Base-by-base conservation (phyloP, 2,888 invertebrate genomes). In the Andrena dorsata region DNA sequence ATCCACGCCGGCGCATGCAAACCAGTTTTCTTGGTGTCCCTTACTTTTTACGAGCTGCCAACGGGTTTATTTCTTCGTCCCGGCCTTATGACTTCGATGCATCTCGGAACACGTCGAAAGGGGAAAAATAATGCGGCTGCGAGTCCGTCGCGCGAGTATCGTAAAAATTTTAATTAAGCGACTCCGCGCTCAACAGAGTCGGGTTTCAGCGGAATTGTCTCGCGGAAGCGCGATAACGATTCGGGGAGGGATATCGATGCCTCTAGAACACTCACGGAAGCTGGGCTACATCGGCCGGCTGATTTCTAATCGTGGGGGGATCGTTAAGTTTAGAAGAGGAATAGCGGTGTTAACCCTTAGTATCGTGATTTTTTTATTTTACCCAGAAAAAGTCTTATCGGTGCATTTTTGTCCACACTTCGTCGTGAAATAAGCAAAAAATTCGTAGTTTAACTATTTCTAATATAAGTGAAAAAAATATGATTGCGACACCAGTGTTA, bases 1-100 rank as follows among this genome's bases (percentile, higher is more conserved):
- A 26, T 61, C 56, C 65, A 49, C 35, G 30, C 49, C 51, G 56
- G 56, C 69, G 47, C 41, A 72, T 70, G 74, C 80, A 80, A 80
- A 80, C 80, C 80, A 72, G 80, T 80, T 80, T 68, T 68, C 76
- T 41, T 68, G 68, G 65, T 74, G 68, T 56, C 65, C 60, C 79
- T 71, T 70, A 65, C 70, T 70, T 79, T 79, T 82, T 70, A 79
- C 58, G 66, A 76, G 76, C 76, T 72, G 76, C 71, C 76, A 61
- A 80, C 70, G 80, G 72, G 80, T 80, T 77, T 69, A 69, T 81
- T 69, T 73, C 77, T 51, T 51, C 71, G 56, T 28, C 47, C 16
- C 23, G 69, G 58, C 41, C 56, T 60, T 73, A 61, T 69, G 66
- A 61, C 30, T 56, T 65, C 65, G 49, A 35, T 23, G 64, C 47